Base-by-base conservation (phyloP, 2,797 vertebrate genomes). In the Lacerta agilis region DNA sequence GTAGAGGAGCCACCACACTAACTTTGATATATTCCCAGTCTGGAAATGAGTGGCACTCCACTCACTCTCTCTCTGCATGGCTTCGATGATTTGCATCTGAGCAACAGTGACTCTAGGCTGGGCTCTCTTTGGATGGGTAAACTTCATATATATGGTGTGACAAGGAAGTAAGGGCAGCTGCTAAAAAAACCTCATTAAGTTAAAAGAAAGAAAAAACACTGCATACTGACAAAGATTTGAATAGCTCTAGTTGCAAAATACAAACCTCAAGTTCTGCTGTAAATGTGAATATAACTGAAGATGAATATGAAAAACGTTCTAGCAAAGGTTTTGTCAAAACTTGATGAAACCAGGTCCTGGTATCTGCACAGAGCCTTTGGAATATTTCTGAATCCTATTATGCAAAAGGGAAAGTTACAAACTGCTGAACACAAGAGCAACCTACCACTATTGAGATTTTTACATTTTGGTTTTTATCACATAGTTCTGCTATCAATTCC, bases 271-370 rank as follows among this genome's bases (percentile, higher is more conserved):
- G 89, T 69, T 97, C 97, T 2, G 0, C 0, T 0, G 0, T 0
- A 13, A 78, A 67, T 7, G 25, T n/a, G 77, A 95, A 92, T 4
- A 67, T 7, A 0, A 0, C 0, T 4, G 1, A 13, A 71, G 11
- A 29, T 0, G n/a, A 0, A 0, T 0, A 0, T 2, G 0, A 0
- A 0, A 0, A 0, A 2, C 0, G 0, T 23, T 3, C 1, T 64
- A 97, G 3, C n/a, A 97, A 79, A 0, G 0, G 72, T 3, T 0
- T 0, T 0, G 2, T 27, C 1, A 97, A 91, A 29, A 4, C 0
- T 0, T 0, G 38, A 29, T 3, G 66, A 61, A 97, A 94, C 97
- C 97, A 97, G 2, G 0, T 2, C n/a, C 23, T 94, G 9, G 95
- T 73, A 0, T 79, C 2, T 0, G 0, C 1, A n/a, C 96, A 90